Base-by-base conservation (phyloP, 2,888 invertebrate species). In the Sipha maydis region DNA sequence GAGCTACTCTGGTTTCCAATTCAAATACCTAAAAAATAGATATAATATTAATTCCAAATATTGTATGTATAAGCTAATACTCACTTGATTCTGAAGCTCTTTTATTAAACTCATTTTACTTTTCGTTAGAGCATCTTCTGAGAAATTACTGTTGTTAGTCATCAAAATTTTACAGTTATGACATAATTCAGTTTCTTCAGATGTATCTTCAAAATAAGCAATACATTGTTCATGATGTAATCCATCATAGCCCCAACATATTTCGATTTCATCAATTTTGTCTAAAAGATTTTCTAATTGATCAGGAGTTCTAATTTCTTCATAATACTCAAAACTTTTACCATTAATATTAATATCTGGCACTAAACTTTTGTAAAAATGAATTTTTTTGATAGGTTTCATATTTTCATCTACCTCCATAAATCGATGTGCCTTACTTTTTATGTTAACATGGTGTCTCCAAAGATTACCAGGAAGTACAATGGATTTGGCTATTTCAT, bases 281-380 rank as follows among this genome's bases (percentile, higher is more conserved):
- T 19, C 11, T 14, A 88, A n/a, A 31, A 88, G 82, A 34, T 48
- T 76, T 67, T 88, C 75, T 34, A 88, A 67, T 34, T 82, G 67
- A 21, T 9, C 19, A 21, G 67, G 76, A 76, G 56, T 67, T 75
- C 67, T 38, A 19, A 88, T 67, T 28, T 41, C 3, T 25, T n/a
- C 14, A 25, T 67, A 67, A 3, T n/a, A 56, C 2, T 67, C 17
- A n/a, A 76, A 88, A 1, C 1, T 17, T 11, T 67, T 82, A 0
- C 41, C 11, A 11, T 69, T 67, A 31, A 82, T 69, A 14, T 19
- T 14, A 21, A 88, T 88, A 17, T 1, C 25, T 21, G 88, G 88
- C 14, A 48, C 34, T 31, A 88, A 56, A 3, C 67, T 73, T 61
- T 67, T 67, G 4, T 34, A 0, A 67, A 88, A 88, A 1, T 1